Evolutionary conservation across 2,113 vertebrate species (phyloP), one percentile per base, ranked within the genome.

Genomic region (Rhinoptilus africanus): DNA sequence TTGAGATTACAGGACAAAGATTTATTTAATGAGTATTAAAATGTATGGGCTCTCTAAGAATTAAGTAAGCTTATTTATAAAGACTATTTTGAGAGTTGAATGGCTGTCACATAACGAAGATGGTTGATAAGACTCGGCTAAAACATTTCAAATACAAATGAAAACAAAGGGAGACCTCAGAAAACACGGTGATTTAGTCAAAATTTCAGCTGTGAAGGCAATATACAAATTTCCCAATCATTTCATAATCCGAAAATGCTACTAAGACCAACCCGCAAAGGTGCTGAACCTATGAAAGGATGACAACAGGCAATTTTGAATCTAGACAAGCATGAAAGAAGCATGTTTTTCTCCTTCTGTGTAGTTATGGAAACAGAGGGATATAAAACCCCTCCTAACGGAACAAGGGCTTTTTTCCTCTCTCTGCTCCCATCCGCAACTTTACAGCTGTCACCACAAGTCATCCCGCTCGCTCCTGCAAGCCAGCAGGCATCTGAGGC

Each of bases 281-380:
- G 96, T 94, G 93, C 89, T 53, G 96, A 96, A 95, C 96, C 93
- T 74, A 74, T 76, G 96, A 95, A 92, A 94, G 89, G 92, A 91
- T 96, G 96, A 96, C 96, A 97, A 97, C 94, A 82, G 94, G 95
- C 92, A 96, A 96, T 97, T 96, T 94, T 56, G 87, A 95, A 97
- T 96, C 96, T 85, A 97, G 96, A 96, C 93, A 96, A 94, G 95
- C 96, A 96, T 96, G 96, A 97, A 96, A 97, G 96, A 93, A 96
- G 93, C 93, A 57, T 96, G 93, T 91, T 96, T 96, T 96, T 94
- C 95, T 96, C 93, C 93, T 96, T 96, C 94, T 96, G 94, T 96
- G 96, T 97, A 96, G 96, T 97, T 97, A 97, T 97, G 96, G 96
- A 96, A 97, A 97, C 95, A 96, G 96, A 94, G 91, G 87, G 96